Evolutionary conservation across 23 tunicate species (phyloP), one percentile per base, ranked within the genome.

Genomic region (Pegea sp.): DNA sequence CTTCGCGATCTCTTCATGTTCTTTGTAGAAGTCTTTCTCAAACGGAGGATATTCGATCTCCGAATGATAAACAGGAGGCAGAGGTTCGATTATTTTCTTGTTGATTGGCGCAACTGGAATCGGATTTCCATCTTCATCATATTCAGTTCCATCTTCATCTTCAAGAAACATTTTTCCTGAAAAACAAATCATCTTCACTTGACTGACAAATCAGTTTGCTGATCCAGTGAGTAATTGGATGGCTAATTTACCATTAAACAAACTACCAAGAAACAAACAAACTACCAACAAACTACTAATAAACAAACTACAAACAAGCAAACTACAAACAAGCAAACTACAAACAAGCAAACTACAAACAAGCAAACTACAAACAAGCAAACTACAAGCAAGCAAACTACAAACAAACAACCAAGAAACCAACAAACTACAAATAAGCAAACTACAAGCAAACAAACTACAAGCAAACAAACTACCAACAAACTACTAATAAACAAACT

Each of bases 111-210:
- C 52, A 2, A 64, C 71, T 16, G 68, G 78, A 24, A 76, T 76
- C 18, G 87, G 78, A 34, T 87, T 76, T 34, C 96, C 96, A 33
- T 87, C 87, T 31, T 87, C 78, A 51, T 87, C 96, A 42, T 87
- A 87, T 46, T 75, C 96, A 33, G 76, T 64, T 20, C 38, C 65
- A 25, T 80, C 80, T 64, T 29, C 69, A 31, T 69, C 96, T 22
- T 66, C 86, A 33, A 74, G 61, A 43, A 84, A 84, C 76, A 84
- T 73, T 58, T 65, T 65, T 3, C 81, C 81, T 73, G 56, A 24
- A 26, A 54, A 2, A 5, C 20, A 52, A 22, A 18, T 8, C n/a
- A 16, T 8, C 16, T 38, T 38, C 16, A 8, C 46, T 38, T 38
- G 16, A 8, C 46, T 8, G 16, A 38, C 16, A 38, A 38, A 38